phyloP scores from a whole-genome alignment of 2,888 invertebrate genomes.

The Drosophila multiciliata region DNA sequence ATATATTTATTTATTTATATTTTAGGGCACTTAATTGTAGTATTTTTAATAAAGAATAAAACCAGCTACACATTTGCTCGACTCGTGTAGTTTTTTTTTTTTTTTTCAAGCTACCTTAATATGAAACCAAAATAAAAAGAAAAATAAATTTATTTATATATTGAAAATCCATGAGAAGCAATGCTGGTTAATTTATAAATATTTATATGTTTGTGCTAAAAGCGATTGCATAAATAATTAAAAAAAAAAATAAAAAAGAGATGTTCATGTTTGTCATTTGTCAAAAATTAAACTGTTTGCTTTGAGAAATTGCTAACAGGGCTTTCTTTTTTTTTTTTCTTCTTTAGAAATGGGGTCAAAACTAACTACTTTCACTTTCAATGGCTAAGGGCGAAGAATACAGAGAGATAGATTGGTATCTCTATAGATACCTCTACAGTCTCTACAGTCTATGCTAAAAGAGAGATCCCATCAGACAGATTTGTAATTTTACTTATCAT shows the following conservation, averaged over 20 bases:
- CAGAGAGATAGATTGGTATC: background rate
- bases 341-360: background rate
- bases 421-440: background rate
- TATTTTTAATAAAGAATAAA: conserved; percentile 15
- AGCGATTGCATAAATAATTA: conserved; percentile 25
- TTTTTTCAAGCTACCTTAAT: conserved; percentile 23
- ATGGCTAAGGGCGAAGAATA: conserved; percentile 1
- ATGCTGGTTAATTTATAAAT: conserved; percentile 25
- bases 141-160: conserved; percentile 11
- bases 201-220: conserved; percentile 12
- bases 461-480: conserved; percentile 23
- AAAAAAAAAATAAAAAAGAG: background rate
- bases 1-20: conserved; percentile 26
- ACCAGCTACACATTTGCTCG: conserved; percentile 55
- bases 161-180: conserved; percentile 22
- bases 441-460: background rate
- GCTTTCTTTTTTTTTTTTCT: background rate
- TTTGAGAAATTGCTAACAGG: background rate
- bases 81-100: conserved; percentile 35
- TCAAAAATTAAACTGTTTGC: background rate
- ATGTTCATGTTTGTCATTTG: conserved; percentile 1
- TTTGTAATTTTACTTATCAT: conserved; percentile 4
- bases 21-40: conserved; percentile 23
- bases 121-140: conserved; percentile 12
- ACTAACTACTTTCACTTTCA: conserved; percentile 21